These are phyloP conservation scores for Cygnus atratus DNA, from an alignment of 2,113 vertebrate genomes.

Conservation along the genomic window DNA sequence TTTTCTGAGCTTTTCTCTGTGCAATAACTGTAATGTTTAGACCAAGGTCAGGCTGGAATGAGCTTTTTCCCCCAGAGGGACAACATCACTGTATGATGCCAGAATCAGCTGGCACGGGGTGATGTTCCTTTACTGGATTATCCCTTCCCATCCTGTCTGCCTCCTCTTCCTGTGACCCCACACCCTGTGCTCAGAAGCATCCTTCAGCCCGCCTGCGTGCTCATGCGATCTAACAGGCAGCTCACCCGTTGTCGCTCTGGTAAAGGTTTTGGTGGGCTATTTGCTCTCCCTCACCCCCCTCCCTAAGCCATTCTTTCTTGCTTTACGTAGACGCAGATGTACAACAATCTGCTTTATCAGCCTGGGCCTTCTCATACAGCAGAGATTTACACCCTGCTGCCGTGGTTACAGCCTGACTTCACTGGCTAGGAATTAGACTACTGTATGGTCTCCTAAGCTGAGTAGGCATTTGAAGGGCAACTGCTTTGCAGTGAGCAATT, in stretches of 20 bases:
- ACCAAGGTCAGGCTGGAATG: not conserved
- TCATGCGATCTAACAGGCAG: not conserved
- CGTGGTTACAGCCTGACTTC: constrained; percentile 60
- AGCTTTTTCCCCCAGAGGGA: not conserved
- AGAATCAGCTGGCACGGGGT: not conserved
- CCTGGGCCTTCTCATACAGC: not conserved
- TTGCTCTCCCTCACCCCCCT: not conserved
- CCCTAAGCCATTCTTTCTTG: not conserved
- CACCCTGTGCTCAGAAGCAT: not conserved
- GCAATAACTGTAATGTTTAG: not conserved
- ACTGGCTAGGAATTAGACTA: constrained; percentile 51
- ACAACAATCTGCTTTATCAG: constrained; percentile 30
- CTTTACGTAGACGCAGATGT: not conserved
- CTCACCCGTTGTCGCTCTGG: not conserved
- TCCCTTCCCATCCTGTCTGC: not conserved
- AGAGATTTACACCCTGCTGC: constrained; percentile 1
- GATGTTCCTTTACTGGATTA: not conserved
- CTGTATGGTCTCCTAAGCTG: constrained; percentile 16
- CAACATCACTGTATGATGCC: not conserved
- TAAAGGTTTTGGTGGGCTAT: not conserved
- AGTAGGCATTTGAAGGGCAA: constrained; percentile 21
- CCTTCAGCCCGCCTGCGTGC: not conserved
- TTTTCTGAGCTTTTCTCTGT: not conserved
- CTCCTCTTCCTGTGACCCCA: not conserved
- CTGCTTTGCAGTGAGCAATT: not conserved